Evolutionary conservation across 2,113 vertebrate species (phyloP), one percentile per base, ranked within the genome.

Genomic region (Labeo catla): DNA sequence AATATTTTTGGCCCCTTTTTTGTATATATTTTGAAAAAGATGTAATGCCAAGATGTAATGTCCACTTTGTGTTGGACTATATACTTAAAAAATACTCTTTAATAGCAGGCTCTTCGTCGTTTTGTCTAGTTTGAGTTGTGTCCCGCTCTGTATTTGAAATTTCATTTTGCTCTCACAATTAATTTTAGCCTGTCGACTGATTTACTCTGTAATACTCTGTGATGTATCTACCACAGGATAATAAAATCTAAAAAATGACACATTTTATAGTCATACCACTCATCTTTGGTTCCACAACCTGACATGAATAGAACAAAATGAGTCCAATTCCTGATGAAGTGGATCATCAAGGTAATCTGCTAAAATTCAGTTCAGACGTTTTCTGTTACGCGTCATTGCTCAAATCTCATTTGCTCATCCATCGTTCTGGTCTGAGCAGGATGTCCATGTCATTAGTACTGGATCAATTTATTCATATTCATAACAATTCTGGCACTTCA

Each of bases 221-320:
- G 15, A 19, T 70, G 4, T 39, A 70, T 70, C 34, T 9, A 70
- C 34, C 66, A 8, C 66, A 39, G 2, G 36, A 19, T 70, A 21
- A 70, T 19, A 43, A 16, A 43, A 16, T 72, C 68, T 72, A 43
- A 39, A 72, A 43, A 3, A 39, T 43, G 7, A 9, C 49, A 49
- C 10, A 28, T 52, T 76, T 50, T 76, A 49, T 45, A 4, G 6
- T 54, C 74, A 9, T 34, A 5, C 1, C 47, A 52, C 74, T 34
- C 49, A 54, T 77, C 8, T 77, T 23, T 54, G 13, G 15, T 34
- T 34, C n/a, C 23, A 77, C 23, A 54, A 34, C 15, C 52, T 49
- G 50, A 77, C 74, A 77, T 77, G 74, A 54, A 77, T 36, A 54
- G 49, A 34, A 34, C 2, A 16, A 77, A 54, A 77, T 77, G 74